These are phyloP conservation scores for Papilio gigon DNA, from an alignment of 2,888 invertebrate genomes.

Conservation along the genomic window DNA sequence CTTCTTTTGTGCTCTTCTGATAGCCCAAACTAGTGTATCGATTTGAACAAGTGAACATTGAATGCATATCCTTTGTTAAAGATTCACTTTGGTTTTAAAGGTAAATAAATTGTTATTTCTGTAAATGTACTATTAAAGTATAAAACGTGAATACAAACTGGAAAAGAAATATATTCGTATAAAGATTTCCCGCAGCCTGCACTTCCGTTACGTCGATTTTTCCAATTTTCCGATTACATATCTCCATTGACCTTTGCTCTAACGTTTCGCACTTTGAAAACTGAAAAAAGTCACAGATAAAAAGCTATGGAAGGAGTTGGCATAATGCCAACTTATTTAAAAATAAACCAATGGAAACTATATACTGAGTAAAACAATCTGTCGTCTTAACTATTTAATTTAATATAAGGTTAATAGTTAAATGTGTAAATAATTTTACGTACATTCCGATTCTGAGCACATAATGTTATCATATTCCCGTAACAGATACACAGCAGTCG, in stretches of 20 bases:
- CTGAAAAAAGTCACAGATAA: conserved; percentile 46
- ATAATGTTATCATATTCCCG: conserved; percentile 71
- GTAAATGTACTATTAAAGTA: no score
- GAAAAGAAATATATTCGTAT: conserved; percentile 65
- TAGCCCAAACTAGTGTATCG: no score
- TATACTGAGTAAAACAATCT: not conserved
- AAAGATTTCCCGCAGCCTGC: conserved; percentile 60
- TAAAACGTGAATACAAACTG: conserved; percentile 57
- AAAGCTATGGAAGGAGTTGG: not conserved
- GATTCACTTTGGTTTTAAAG: no score
- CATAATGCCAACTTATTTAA: not conserved
- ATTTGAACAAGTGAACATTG: not conserved
- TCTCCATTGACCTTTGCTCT: conserved; percentile 57
- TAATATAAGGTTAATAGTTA: not conserved
- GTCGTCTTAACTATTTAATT: not conserved
- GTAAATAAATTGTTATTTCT: not conserved
- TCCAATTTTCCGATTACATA: conserved; percentile 62
- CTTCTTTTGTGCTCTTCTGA: no score
- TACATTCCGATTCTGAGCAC: conserved; percentile 56
- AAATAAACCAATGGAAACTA: not conserved
- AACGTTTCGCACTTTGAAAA: conserved; percentile 57
- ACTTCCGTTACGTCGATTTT: conserved; percentile 64
- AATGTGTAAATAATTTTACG: conserved; percentile 13
- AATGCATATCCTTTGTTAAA: no score
- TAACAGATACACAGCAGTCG: conserved; percentile 79